Evolutionary conservation across 2,888 invertebrate species (phyloP), one percentile per base, ranked within the genome.

Genomic region (Ormyrus thymus): DNA sequence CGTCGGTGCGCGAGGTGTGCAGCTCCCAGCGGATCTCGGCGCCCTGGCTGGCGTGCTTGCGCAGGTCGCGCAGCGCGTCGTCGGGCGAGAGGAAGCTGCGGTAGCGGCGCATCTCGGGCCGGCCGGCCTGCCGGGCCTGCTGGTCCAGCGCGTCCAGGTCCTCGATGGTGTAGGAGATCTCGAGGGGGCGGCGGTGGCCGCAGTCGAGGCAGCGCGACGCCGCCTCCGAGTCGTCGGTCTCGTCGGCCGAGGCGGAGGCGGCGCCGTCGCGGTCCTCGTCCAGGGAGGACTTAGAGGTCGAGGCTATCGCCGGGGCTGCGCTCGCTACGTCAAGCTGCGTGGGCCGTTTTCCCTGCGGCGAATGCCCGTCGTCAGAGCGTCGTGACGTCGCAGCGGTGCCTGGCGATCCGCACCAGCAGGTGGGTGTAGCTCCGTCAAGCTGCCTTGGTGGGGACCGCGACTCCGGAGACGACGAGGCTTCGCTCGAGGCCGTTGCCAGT

Each of bases 361-460:
- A 82, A 82, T 82, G 88, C 85, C 86, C 86, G 85, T 87, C 86
- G 90, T 90, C 90, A 90, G 89, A 90, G 88, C 79, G 89, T 88
- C 84, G 89, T 89, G 85, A 89, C 88, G 87, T 89, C 88, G 88
- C 87, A 87, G 86, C 89, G 87, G 86, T 89, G 87, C 85, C 87
- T 88, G 86, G 86, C 87, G 88, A 89, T 89, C 84, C 89, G 89
- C 86, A 89, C 90, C 89, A 89, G 85, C 88, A 90, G 85, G 87
- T 89, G 89, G 86, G 89, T 89, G 89, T 89, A 90, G 89, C 89
- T 90, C 88, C 90, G 90, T 90, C 90, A 90, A 90, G 90, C 90
- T 84, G 90, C 90, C 90, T 90, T 90, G 90, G 90, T 90, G 84
- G 90, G 88, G 85, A 90, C 90, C 85, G 89, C 86, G 89, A 89